Conservation (phyloP, 2,797 vertebrate genomes). For the Anguilla megastoma region DNA sequence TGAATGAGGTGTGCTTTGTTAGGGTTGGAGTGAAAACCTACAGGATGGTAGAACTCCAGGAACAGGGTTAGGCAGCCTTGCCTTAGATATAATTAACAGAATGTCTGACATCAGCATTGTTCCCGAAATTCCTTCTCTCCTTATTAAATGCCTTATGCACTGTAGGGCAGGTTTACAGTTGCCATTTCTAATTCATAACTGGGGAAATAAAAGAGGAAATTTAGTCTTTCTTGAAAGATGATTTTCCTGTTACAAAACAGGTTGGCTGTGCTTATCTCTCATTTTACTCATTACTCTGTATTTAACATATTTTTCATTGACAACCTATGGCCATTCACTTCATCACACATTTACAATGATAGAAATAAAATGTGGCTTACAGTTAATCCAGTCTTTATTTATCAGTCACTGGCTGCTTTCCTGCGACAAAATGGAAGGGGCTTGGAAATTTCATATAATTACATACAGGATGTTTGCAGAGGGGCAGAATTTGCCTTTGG, state of each 20-base stretch:
- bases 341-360: not conserved
- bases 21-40: too few relatives aligned
- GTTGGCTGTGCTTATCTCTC: too few relatives aligned
- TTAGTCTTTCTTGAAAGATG: too few relatives aligned
- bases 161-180: too few relatives aligned
- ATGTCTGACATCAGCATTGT: too few relatives aligned
- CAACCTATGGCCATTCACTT: not conserved
- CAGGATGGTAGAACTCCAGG: too few relatives aligned
- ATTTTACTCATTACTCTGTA: not conserved
- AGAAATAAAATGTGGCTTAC: not conserved
- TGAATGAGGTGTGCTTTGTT: too few relatives aligned
- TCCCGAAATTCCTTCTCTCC: not conserved
- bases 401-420: not conserved
- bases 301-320: not conserved
- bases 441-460: not conserved
- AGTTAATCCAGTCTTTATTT: not conserved
- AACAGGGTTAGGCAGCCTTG: too few relatives aligned
- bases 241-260: not conserved
- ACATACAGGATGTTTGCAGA: constrained; percentile 1
- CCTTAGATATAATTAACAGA: too few relatives aligned
- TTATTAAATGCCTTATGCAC: not conserved
- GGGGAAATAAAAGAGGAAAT: not conserved
- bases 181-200: not conserved
- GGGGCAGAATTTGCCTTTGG: not conserved
- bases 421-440: not conserved